Percentiles rank a stretch among this genome's conserved stretches.
Conservation (phyloP, 1,140 invertebrate genomes). For the Scaptomyza montana region DNA sequence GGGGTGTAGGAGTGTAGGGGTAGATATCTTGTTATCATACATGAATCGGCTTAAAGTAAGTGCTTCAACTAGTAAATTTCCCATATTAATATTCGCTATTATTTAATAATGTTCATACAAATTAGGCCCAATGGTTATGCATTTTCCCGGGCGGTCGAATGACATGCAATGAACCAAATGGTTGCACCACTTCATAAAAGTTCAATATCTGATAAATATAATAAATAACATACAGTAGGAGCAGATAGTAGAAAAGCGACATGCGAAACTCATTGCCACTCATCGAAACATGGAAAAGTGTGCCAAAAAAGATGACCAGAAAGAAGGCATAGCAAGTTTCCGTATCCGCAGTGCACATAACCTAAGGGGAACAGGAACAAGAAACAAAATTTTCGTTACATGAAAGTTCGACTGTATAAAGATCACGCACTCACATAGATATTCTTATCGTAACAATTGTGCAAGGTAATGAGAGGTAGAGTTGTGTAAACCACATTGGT, state of each 20-base stretch:
- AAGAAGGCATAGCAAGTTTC: constrained; percentile 20
- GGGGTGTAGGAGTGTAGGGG: neutral
- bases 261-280: constrained; percentile 50
- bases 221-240: constrained; percentile 1
- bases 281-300: constrained; percentile 48
- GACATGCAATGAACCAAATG: constrained; percentile 19
- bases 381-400: too few relatives aligned
- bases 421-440: constrained; percentile 13
- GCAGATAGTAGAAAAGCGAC: constrained; percentile 39
- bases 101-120: neutral
- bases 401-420: too few relatives aligned
- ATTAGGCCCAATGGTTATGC: constrained; percentile 10
- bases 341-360: constrained; percentile 22
- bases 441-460: constrained; percentile 22
- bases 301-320: constrained; percentile 10
- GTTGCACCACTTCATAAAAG: constrained; percentile 7
- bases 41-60: constrained; percentile 10
- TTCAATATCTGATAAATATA: constrained; percentile 6
- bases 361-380: constrained; percentile 14
- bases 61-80: too few relatives aligned
- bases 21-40: constrained; percentile 33
- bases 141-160: neutral
- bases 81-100: too few relatives aligned
- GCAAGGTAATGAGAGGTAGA: constrained; percentile 31
- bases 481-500: constrained; percentile 28